Base-by-base conservation (phyloP, 2,888 invertebrate genomes). In the Busseola fusca region DNA sequence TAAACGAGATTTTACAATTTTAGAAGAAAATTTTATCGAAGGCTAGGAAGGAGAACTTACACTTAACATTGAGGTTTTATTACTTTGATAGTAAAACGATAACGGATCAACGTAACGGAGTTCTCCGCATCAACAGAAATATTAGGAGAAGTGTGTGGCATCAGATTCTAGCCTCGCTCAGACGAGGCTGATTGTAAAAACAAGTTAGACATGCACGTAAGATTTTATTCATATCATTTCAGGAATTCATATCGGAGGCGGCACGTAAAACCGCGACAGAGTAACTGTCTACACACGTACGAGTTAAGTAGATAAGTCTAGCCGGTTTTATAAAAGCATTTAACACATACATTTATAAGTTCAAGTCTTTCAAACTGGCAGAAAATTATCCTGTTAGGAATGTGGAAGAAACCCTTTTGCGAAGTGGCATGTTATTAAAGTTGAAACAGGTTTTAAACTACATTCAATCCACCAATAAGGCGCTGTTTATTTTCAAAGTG, bases 331-430 rank as follows among this genome's bases (percentile, higher is more conserved):
- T 57, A 59, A 71, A 74, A 80, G 57, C 64, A 73, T 82, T 73
- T 73, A 72, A 68, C 72, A 64, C 40, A 70, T 50, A 68, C 56
- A 42, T 62, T 78, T 80, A 76, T 70, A 69, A 80, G 66, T 82
- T 65, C 30, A 74, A 74, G 74, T 74, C 66, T 60, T 76, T 76
- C 78, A 73, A 84, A 82, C 80, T 68, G 77, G 74, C 83, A 84
- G 76, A 84, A 81, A 87, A 88, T 89, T 87, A 89, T 88, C 82
- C 85, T 87, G 86, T 83, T 84, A 86, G 84, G 88, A 90, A 91
- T 89, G 89, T 84, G 80, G 87, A 84, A 86, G 80, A 76, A 87
- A 86, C 83, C 80, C 84, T 83, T 85, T 85, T 81, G 72, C 83
- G 75, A 84, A 83, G 76, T 81, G 83, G 77, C 78, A 63, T 75